Evolutionary conservation across 2,113 vertebrate species (phyloP), one percentile per base, ranked within the genome.

Genomic region (Semnopithecus entellus): DNA sequence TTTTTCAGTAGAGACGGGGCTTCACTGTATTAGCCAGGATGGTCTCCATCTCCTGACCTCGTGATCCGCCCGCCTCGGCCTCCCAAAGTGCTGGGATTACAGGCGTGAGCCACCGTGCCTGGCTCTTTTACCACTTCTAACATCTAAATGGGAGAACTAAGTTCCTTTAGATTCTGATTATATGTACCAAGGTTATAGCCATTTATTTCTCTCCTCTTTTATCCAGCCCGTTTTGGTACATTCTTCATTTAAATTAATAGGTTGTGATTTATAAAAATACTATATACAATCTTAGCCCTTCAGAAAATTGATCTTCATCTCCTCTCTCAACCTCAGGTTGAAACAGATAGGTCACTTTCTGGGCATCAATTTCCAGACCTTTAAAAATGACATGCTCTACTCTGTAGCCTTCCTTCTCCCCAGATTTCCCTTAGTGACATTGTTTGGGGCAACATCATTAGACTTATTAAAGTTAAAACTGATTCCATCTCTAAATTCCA

Each of bases 141-240:
- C 1, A 57, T 55, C 32, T n/a, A 83, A 89, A 87, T 57, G 43
- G 22, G 0, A 45, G 43, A 95, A 82, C 45, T n/a, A 57, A 35
- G 16, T 66, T 59, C 5, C 61, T 81, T 70, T 78, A n/a, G 79
- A n/a, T 86, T 92, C 35, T 66, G 52, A 92, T 1, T 11, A 8
- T 52, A 64, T 55, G 40, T 79, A 35, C 38, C 61, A 91, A 88
- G 48, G 20, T 61, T 91, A 82, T 35, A 55, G 12, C 6, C 17
- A 88, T 78, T 97, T 81, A 38, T 94, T 92, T 27, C 73, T 93
- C 17, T 93, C 57, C 14, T 92, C 32, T 72, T 82, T 86, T 75
- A 91, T 38, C 25, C n/a, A 93, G 43, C 8, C 52, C 86, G 35
- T n/a, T 88, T 88, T 91, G 40, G 27, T 80, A 92, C 8, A 78